Evolutionary conservation across 2,113 vertebrate species (phyloP).

Genomic region (Agelaius phoeniceus): DNA sequence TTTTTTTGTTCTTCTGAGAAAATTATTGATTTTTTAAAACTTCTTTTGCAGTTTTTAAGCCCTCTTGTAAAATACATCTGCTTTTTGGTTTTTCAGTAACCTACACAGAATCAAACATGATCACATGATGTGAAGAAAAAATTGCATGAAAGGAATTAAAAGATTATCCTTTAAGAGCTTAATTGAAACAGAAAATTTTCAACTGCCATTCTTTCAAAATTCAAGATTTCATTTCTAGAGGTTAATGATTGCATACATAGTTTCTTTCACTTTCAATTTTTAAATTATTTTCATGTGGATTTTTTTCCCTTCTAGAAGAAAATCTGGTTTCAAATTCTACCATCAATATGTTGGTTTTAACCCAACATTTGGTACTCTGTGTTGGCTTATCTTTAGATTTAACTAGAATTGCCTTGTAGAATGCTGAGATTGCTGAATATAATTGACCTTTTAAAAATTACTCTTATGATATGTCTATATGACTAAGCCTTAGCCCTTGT

Average conservation of each 20-base stretch:
- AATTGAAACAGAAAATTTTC: neutral
- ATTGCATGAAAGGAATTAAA: neutral
- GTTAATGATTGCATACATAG: neutral
- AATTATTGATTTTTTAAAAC: rapidly evolving
- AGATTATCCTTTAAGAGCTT: neutral
- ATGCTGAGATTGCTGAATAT: neutral
- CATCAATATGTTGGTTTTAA: neutral
- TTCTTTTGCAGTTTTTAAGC: neutral
- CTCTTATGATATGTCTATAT: neutral
- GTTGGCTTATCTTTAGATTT: neutral
- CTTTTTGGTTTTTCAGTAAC: neutral
- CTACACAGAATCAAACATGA: neutral
- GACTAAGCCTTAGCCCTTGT: neutral
- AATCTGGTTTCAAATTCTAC: neutral
- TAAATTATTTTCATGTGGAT: neutral
- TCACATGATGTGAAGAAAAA: neutral
- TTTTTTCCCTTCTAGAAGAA: neutral
- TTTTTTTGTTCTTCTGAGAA: neutral
- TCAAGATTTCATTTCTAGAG: neutral
- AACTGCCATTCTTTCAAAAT: neutral
- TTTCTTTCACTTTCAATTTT: neutral
- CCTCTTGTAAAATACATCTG: neutral
- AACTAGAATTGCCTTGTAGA: neutral
- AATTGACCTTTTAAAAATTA: neutral
- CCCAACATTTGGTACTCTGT: neutral